Percentiles rank a stretch among this genome's conserved stretches.
These are phyloP conservation scores for Stenchaetothrips biformis DNA, from an alignment of 2,888 invertebrate species.

Conservation along the genomic window DNA sequence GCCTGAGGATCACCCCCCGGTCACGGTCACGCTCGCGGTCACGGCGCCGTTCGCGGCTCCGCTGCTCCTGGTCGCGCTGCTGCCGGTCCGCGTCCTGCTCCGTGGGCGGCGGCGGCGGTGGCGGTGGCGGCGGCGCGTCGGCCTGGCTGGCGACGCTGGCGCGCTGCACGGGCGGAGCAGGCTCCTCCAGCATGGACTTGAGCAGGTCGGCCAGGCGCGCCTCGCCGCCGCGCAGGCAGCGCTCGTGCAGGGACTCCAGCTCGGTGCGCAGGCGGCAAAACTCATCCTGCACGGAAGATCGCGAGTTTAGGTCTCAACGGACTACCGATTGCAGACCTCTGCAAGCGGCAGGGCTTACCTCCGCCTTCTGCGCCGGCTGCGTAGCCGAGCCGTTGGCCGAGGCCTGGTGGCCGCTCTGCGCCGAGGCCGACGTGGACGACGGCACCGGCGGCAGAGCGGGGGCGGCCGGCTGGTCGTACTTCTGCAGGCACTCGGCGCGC, in stretches of 20 bases:
- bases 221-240: constrained; percentile 68
- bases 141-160: constrained; percentile 12
- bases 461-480: constrained; percentile 1
- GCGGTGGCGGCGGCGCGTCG: neutral
- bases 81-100: neutral
- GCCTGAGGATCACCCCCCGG: neutral
- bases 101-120: neutral
- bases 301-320: too few species aligned
- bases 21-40: neutral
- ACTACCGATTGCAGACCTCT: too few species aligned
- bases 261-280: constrained; percentile 74
- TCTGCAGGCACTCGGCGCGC: constrained; percentile 15
- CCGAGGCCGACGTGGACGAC: neutral
- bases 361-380: neutral
- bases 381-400: neutral
- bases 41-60: neutral
- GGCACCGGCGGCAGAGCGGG: neutral
- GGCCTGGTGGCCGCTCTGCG: neutral
- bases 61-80: neutral
- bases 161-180: neutral
- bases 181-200: constrained; percentile 71
- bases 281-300: constrained; percentile 60
- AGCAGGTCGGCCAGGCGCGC: constrained; percentile 70
- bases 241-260: constrained; percentile 72
- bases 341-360: too few species aligned